Conservation (phyloP, 2,888 invertebrate species). For the Melipona beecheii region DNA sequence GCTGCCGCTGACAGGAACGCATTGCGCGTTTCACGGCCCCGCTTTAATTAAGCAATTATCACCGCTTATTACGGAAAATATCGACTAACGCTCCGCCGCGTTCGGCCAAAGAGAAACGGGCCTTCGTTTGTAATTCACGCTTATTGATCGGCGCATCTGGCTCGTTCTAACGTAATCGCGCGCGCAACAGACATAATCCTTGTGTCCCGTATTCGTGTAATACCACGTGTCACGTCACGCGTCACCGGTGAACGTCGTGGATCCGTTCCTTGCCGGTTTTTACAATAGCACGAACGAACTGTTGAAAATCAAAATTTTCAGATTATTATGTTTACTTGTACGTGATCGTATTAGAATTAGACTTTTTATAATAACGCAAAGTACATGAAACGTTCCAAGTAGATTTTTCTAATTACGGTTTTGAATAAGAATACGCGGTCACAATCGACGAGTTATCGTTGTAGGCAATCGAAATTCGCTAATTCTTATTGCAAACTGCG, state of each 20-base stretch:
- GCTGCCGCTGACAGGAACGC: constrained; percentile 78
- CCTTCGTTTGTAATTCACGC: constrained; percentile 54
- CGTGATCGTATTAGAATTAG: no score
- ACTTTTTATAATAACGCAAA: no score
- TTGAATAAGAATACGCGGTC: no score
- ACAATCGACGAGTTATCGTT: no score
- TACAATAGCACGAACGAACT: no score
- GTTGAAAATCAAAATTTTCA: no score
- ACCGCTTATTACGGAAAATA: constrained; percentile 75
- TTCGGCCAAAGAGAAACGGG: constrained; percentile 39
- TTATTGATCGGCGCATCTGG: constrained; percentile 29
- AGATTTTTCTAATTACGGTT: no score
- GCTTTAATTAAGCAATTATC: constrained; percentile 81
- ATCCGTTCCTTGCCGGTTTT: background rate
- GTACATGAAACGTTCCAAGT: no score
- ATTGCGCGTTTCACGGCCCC: constrained; percentile 71
- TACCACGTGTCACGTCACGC: no score
- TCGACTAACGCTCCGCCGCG: constrained; percentile 46
- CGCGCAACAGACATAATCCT: constrained; percentile 12
- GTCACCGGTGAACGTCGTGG: background rate
- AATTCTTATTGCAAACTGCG: no score
- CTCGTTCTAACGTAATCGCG: constrained; percentile 16
- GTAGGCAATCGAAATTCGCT: no score
- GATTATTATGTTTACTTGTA: no score
- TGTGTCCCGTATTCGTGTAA: background rate